Evolutionary conservation across 2,113 vertebrate genomes (phyloP).

Genomic region (Prietella phreatophila): DNA sequence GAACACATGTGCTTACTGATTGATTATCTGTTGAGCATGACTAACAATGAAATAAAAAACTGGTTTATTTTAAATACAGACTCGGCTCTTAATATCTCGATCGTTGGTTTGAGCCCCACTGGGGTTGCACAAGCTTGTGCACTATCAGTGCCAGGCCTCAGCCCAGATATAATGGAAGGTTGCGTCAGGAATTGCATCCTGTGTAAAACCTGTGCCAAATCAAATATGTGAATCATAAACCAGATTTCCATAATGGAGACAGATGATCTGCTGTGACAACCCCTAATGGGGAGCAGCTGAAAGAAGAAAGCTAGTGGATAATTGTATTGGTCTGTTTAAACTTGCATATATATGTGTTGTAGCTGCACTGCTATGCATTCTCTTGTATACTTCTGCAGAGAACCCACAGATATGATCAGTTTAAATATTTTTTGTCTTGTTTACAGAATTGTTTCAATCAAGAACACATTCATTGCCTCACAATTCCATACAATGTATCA

Average conservation of each 20-base stretch:
- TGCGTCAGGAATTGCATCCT: no score
- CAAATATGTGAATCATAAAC: no score
- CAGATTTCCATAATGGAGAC: no score
- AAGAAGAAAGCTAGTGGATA: neutral
- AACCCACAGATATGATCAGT: neutral
- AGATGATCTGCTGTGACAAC: no score
- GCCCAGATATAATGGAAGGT: no score
- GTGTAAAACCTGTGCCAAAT: no score
- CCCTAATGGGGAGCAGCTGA: no score
- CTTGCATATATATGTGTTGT: neutral
- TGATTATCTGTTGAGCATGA: neutral
- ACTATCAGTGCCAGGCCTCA: no score
- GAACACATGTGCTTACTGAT: neutral
- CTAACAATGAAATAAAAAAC: neutral
- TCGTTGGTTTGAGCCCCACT: no score
- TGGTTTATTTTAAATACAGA: neutral
- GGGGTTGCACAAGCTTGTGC: no score
- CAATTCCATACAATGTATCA: neutral
- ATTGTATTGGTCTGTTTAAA: neutral
- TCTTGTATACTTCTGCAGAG: neutral
- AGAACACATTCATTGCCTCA: neutral
- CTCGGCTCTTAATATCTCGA: neutral
- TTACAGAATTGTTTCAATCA: neutral
- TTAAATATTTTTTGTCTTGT: neutral
- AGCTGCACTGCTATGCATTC: neutral